These are phyloP conservation scores for Ibycter americanus DNA, from an alignment of 2,797 vertebrate species.

Conservation along the genomic window DNA sequence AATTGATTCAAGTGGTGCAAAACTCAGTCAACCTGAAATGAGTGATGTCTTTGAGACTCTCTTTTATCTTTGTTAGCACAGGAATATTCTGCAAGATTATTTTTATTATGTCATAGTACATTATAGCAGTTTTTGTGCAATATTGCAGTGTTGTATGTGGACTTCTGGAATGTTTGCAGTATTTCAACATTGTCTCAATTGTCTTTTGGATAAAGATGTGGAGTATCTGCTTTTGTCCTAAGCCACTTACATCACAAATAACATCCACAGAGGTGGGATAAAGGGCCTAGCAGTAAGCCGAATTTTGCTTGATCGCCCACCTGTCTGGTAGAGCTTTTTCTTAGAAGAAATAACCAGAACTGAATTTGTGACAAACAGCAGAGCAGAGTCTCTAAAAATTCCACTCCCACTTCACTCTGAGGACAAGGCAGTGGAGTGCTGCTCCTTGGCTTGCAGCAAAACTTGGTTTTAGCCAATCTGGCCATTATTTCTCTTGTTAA, in stretches of 20 bases:
- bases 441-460: background rate
- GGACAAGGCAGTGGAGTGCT: accelerated
- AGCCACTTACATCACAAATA: background rate
- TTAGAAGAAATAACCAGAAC: background rate
- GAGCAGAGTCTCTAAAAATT: background rate
- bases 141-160: background rate
- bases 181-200: background rate
- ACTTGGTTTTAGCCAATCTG: background rate
- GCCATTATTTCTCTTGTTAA: background rate
- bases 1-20: background rate
- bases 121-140: background rate
- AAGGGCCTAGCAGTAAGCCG: background rate
- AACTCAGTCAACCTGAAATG: background rate
- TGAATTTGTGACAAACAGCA: background rate
- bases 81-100: background rate
- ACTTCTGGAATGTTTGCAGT: background rate
- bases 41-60: background rate
- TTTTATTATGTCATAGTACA: background rate
- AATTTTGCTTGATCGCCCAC: background rate
- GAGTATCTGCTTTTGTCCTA: background rate
- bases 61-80: background rate
- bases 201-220: background rate
- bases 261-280: background rate
- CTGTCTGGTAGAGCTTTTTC: background rate
- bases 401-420: accelerated